Evolutionary conservation across 2,888 invertebrate species (phyloP), one percentile per base, ranked within the genome.

Genomic region (Sarcophaga caerulescens): DNA sequence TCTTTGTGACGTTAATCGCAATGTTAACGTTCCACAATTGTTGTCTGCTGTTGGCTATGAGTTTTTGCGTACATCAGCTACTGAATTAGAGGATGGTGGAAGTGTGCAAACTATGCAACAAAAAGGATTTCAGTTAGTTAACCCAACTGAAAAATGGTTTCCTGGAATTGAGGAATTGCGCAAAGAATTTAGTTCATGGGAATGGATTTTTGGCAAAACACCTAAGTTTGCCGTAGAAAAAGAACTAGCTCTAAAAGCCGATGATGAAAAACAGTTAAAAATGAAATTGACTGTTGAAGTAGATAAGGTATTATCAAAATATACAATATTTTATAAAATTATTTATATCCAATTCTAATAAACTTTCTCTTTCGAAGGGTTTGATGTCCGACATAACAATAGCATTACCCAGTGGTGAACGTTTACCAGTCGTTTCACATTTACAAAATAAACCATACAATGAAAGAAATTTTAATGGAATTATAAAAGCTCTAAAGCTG

Each of bases 141-240:
- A 97, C 93, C 98, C 98, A 1, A 96, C 96, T 1, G 96, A 98
- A 89, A 95, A 96, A 88, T 97, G 97, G 97, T 98, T 97, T 92
- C 97, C 97, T 92, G 97, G 97, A 90, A 94, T 98, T 45, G 94
- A 95, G 12, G 94, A 96, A 89, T 94, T 97, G 81, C 95, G 95
- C 81, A 94, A 95, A 60, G 95, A 96, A 85, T 95, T 97, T 74
- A 93, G 94, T 87, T 96, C 96, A 44, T 98, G 98, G 97, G 96
- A 97, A 83, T 98, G 98, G 98, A 95, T 96, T 87, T 97, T 95
- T 92, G 98, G 98, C 1, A 96, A 95, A 91, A 97, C 98, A 0
- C 99, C 98, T 0, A 95, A 95, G 88, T 98, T 98, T 93, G 95
- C 95, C 0, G 96, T 97, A 1, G 91, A 93, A 83, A 93, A 93